Evolutionary conservation across 2,113 vertebrate genomes (phyloP), one percentile per base, ranked within the genome.

Genomic region (Silurus meridionalis): DNA sequence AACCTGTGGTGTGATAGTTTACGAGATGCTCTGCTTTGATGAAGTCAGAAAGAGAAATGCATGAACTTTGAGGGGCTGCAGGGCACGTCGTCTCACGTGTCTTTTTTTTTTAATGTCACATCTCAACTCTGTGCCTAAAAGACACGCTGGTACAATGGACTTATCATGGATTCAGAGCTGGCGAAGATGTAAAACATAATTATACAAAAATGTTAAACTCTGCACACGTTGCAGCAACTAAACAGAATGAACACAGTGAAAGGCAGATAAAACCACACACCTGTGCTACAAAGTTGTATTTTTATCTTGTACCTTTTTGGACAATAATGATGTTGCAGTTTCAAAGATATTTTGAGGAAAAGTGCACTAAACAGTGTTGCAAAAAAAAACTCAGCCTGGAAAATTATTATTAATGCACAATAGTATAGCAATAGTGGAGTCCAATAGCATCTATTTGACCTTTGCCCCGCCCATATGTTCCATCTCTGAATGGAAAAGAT

Each of bases 351-450:
- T 23, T n/a, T 21, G 64, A 37, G 2, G 3, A 25, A 52, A 69
- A 83, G 66, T 69, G 81, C 50, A 67, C 63, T 55, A 69, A 83
- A 69, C 7, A 21, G 28, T 17, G 80, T 61, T 83, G 17, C 46
- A 7, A 37, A 13, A 13, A 83, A 83, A 57, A n/a, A 64, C 66
- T 46, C 64, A 4, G 64, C 50, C 10, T 4, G 61, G 61, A 46
- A 71, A 83, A 83, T 83, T 83, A 71, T 25, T 52, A 57, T 71
- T 71, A 83, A 83, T 71, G 66, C 82, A 57, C 64, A n/a, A n/a
- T n/a, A n/a, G n/a, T n/a, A n/a, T n/a, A n/a, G n/a, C 23, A 21
- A 19, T 1, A 60, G 58, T 6, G 17, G 13, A 69, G 0, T 46
- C 28, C 6, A 71, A 71, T 6, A 19, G 66, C 15, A 46, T 37